Percentiles rank a stretch among this genome's conserved stretches.
Evolutionary conservation across 1,140 invertebrate species (phyloP).

Genomic region (Lutraria rhynchaena): DNA sequence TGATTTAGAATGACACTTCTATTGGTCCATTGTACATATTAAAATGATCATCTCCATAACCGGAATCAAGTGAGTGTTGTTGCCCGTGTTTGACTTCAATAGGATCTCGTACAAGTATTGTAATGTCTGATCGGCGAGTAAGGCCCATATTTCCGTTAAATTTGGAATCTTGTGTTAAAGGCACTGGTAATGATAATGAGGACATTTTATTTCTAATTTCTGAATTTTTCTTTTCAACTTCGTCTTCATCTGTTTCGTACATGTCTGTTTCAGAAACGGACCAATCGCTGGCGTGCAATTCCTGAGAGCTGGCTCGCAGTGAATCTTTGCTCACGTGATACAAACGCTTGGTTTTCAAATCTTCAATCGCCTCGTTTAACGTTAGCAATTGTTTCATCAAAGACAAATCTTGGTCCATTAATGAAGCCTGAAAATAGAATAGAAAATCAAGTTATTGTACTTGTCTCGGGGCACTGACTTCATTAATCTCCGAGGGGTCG

Average conservation of each 20-base stretch:
- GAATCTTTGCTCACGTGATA: slow-evolving; percentile 69
- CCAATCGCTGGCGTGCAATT: slow-evolving; percentile 67
- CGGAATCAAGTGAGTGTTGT: slow-evolving; percentile 48
- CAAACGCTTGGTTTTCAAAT: slow-evolving; percentile 75
- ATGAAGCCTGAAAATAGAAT: slow-evolving; percentile 70
- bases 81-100: slow-evolving; percentile 33
- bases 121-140: slow-evolving; percentile 35
- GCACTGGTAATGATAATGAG: slow-evolving; percentile 42
- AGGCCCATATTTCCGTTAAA: slow-evolving; percentile 33
- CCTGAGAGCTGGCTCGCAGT: slow-evolving; percentile 62
- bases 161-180: slow-evolving; percentile 35
- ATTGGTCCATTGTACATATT: slow-evolving; percentile 44
- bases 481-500: too few relatives aligned
- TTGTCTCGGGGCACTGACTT: too few relatives aligned
- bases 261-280: slow-evolving; percentile 73
- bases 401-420: slow-evolving; percentile 78
- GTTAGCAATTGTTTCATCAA: slow-evolving; percentile 79
- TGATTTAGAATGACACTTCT: slow-evolving; percentile 46
- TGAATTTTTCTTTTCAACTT: slow-evolving; percentile 16
- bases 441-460: background rate
- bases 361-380: slow-evolving; percentile 78
- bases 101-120: slow-evolving; percentile 27
- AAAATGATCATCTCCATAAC: slow-evolving; percentile 50
- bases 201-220: slow-evolving; percentile 32
- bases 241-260: slow-evolving; percentile 70